Percentiles rank a stretch among this genome's conserved stretches.
phyloP scores from a whole-genome alignment of 2,888 invertebrate genomes.

The Diplolepis rosae region DNA sequence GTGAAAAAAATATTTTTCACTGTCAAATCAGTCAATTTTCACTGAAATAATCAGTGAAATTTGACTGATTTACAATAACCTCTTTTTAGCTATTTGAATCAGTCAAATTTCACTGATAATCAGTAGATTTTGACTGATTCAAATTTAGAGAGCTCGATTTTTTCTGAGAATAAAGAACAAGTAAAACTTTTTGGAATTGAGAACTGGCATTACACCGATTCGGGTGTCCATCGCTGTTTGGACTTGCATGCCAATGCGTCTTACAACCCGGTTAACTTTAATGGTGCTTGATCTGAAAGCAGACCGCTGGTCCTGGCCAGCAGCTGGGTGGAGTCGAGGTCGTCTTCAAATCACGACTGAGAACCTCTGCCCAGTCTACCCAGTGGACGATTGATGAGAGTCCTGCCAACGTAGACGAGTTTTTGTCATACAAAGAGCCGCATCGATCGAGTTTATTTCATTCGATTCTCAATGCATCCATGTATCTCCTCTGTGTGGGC shows the following conservation, averaged over 20 bases:
- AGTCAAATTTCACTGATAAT: no score
- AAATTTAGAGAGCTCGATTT: neutral
- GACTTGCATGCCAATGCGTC: constrained; percentile 48
- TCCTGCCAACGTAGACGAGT: constrained; percentile 67
- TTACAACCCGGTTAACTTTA: constrained; percentile 38
- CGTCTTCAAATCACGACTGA: constrained; percentile 42
- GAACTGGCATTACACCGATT: constrained; percentile 19
- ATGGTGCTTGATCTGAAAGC: constrained; percentile 4
- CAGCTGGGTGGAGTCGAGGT: neutral
- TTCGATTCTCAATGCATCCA: constrained; percentile 43
- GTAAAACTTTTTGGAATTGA: neutral
- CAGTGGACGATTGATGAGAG: constrained; percentile 56
- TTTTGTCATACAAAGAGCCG: constrained; percentile 63
- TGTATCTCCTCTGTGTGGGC: constrained; percentile 34
- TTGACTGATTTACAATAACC: no score
- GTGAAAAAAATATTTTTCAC: no score
- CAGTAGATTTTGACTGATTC: no score
- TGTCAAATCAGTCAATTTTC: no score
- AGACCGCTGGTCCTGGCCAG: no score
- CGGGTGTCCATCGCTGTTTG: neutral
- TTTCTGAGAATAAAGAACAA: neutral
- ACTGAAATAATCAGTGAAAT: no score
- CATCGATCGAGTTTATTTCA: constrained; percentile 64
- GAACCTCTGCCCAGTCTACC: constrained; percentile 41
- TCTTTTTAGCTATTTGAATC: no score